Evolutionary conservation across 2,113 vertebrate species (phyloP), one percentile per base, ranked within the genome.

Genomic region (Pelobates fuscus): DNA sequence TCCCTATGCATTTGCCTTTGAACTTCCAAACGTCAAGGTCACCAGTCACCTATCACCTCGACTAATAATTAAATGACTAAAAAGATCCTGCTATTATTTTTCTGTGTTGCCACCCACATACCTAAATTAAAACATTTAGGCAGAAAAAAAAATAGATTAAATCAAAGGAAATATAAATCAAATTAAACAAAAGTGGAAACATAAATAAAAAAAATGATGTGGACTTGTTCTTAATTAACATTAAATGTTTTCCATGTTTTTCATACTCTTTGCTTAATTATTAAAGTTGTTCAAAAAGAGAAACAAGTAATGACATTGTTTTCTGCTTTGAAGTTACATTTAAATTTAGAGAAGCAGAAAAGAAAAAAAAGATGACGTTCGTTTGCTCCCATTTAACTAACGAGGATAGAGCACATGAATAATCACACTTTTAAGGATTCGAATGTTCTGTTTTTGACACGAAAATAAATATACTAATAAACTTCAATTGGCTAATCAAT

Each of bases 1-100:
- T 86, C 85, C 88, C 70, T 54, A 90, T 87, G 85, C 88, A 86
- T 91, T 89, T 90, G 91, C 83, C 91, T 92, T 94, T 94, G 94
- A 95, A 94, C 93, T 94, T 94, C 93, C 88, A 84, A 92, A 94
- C 88, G 93, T 94, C 94, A 94, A 94, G 93, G 93, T 94, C 92
- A 91, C 15, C 44, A 4, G 15, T 92, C 92, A 92, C 92, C 92
- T 92, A 92, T 94, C 93, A 94, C 92, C 93, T 91, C 91, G 91
- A 84, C 89, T 88, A 92, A 93, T 93, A 92, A 92, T 90, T 91
- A 92, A 92, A 88, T 83, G 86, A 87, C 90, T 92, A 90, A 91
- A 92, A 84, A 90, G 90, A 84, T 87, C 88, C 86, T 92, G 82
- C 88, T 89, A 90, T 91, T 89, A 92, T 89, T 86, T 61, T 61